These are phyloP conservation scores for Tetramorium bicarinatum DNA, from an alignment of 2,888 invertebrate genomes.

Conservation along the genomic window DNA sequence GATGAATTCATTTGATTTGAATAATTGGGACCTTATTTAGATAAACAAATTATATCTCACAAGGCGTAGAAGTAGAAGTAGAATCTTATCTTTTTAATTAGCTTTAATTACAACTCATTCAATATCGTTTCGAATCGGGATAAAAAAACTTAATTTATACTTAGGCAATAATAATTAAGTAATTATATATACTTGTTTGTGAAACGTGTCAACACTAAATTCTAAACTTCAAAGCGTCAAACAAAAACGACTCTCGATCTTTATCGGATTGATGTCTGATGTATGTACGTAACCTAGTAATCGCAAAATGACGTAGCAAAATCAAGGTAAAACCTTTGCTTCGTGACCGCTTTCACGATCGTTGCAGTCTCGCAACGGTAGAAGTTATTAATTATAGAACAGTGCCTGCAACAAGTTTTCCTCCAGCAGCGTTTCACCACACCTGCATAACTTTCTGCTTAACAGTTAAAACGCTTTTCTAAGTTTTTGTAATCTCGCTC, in stretches of 20 bases:
- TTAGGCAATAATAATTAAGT: neutral
- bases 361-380: conserved; percentile 23
- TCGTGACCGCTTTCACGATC: conserved; percentile 13
- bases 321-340: conserved; percentile 45
- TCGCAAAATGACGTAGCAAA: conserved; percentile 43
- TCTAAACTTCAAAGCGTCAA: neutral
- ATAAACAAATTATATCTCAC: neutral
- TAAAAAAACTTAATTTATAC: neutral
- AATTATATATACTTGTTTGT: conserved; percentile 14
- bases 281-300: conserved; percentile 35
- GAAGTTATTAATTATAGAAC: conserved; percentile 42
- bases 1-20: neutral
- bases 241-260: conserved; percentile 27
- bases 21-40: neutral
- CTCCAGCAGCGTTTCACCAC: conserved; percentile 18
- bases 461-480: neutral
- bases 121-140: neutral
- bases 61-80: neutral
- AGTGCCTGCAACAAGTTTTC: conserved; percentile 13
- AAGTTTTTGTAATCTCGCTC: conserved; percentile 4
- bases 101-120: neutral
- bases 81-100: neutral
- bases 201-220: neutral
- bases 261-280: conserved; percentile 9
- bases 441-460: neutral